Conservation (phyloP, 92 coral and sea anemone genomes). For the Porites cylindrica region DNA sequence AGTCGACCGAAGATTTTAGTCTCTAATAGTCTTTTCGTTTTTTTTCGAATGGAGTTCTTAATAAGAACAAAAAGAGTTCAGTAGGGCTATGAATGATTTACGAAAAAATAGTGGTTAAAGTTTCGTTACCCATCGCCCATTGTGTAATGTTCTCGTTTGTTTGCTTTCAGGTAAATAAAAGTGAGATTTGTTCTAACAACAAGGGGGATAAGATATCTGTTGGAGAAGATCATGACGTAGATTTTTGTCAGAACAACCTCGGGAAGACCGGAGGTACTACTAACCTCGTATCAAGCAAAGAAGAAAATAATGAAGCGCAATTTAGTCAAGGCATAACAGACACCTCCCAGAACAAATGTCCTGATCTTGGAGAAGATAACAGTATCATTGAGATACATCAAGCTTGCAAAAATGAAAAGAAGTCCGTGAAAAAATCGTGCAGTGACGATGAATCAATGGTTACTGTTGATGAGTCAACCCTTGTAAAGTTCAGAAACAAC, state of each 20-base stretch:
- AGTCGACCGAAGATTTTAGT: no score
- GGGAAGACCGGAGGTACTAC: not conserved
- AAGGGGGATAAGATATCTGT: not conserved
- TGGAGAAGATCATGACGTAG: not conserved
- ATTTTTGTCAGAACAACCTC: not conserved
- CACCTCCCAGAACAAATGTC: not conserved
- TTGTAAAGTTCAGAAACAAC: constrained; percentile 67
- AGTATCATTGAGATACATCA: not conserved
- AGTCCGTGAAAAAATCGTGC: not conserved
- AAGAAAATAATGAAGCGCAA: not conserved
- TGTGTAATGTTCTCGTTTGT: not conserved
- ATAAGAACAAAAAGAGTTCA: no score
- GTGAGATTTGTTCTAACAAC: not conserved
- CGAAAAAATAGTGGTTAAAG: not conserved
- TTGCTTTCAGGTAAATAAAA: not conserved
- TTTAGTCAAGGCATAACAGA: not conserved
- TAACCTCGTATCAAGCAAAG: not conserved
- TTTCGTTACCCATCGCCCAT: not conserved
- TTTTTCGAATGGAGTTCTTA: no score
- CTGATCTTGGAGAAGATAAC: not conserved
- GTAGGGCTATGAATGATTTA: not conserved
- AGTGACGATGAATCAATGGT: constrained; percentile 6
- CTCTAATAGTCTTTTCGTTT: no score
- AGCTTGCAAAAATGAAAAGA: not conserved
- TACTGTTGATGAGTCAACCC: constrained; percentile 39